Base-by-base conservation (phyloP, 2,113 vertebrate species). In the Tetraodon nigroviridis region DNA sequence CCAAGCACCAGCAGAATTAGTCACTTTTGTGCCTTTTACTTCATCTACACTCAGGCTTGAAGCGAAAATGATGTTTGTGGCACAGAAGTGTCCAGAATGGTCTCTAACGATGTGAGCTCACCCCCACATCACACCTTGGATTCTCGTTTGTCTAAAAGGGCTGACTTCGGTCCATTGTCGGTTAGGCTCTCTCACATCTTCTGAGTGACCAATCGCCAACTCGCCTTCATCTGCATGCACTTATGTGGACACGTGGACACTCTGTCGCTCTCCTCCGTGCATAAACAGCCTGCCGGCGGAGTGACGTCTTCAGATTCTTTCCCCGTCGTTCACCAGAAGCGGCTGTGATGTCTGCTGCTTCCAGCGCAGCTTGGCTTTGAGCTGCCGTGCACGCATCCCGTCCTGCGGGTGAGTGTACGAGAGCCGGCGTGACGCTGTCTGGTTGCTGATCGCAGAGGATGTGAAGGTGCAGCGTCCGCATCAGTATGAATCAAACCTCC, bases 401-500 rank as follows among this genome's bases (percentile, higher is more conserved):
- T 12, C 17, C 44, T 46, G 44, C 14, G 27, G 12, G n/a, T 58
- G 70, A 55, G 52, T 55, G 72, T 48, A 70, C 18, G 45, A 40
- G 55, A 62, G 68, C 62, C 44, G 81, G 37, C 73, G 58, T 42
- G 54, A 24, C 15, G 54, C 62, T 55, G 40, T 63, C 37, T 44
- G 24, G 51, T 17, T 58, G 42, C 65, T 47, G 53, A 56, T 41
- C 10, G 17, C 2, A 27, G 55, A 47, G n/a, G 20, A 47, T 48
- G 49, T 51, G 62, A 70, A 59, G 42, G 58, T 65, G 54, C 61
- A 51, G 54, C 1, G 65, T 76, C 72, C 64, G 58, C 19, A 46
- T 58, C 45, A 32, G 20, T 86, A 74, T 68, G 48, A 55, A 66
- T 84, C 74, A 78, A 67, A 69, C 27, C 1, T 16, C 5, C 64